A percentile compares a stretch with the other conserved stretches of the same genome.
These are phyloP conservation scores for Peromyscus attwateri DNA, from an alignment of 2,797 vertebrate species.

Conservation along the genomic window DNA sequence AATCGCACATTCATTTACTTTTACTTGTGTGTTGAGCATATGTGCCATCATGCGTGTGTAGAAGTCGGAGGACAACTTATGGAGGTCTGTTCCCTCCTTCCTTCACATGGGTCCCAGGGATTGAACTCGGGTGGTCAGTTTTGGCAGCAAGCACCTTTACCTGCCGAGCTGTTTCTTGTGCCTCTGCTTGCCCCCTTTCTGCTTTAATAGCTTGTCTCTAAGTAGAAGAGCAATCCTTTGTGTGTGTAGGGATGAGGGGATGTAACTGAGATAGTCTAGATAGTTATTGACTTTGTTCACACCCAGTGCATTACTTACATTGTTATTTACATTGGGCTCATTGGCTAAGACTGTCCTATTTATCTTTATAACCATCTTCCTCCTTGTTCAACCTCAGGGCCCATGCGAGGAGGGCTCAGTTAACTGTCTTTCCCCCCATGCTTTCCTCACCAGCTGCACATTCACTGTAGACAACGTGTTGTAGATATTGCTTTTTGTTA, in stretches of 20 bases:
- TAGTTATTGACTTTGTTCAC: neutral
- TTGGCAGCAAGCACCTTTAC: neutral
- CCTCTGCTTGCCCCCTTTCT: neutral
- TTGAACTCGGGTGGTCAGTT: neutral
- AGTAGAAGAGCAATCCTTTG: neutral
- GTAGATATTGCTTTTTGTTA: neutral
- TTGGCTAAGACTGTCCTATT: neutral
- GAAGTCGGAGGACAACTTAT: neutral
- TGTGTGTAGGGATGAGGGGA: neutral
- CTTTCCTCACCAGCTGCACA: neutral
- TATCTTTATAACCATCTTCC: neutral
- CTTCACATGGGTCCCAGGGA: neutral
- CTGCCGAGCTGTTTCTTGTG: neutral
- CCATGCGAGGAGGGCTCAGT: neutral
- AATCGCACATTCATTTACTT: neutral
- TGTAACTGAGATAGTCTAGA: neutral
- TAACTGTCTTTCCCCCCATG: neutral
- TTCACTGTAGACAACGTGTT: neutral
- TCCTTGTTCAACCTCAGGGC: neutral
- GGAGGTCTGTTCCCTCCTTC: neutral
- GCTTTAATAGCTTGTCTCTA: neutral
- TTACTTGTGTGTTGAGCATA: neutral
- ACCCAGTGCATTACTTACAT: neutral
- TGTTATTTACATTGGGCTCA: constrained; percentile 53
- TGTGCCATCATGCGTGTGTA: no score